Evolutionary conservation across 2,888 invertebrate species (phyloP).

Genomic region (Gymnosoma rotundatum): DNA sequence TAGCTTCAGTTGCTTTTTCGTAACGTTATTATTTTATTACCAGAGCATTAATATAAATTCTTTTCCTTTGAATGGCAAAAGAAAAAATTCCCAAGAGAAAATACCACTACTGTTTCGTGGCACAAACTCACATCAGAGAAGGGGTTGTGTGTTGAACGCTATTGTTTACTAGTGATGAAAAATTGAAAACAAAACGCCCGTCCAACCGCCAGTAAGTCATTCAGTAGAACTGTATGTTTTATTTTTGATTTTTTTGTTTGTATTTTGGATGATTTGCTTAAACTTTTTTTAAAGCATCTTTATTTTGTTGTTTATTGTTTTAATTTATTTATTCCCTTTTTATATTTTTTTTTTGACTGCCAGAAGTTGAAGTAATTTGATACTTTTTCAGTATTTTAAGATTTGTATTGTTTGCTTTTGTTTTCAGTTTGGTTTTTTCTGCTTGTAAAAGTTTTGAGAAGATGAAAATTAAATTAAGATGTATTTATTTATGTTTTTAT

Average conservation of each 20-base stretch:
- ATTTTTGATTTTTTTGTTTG: not conserved
- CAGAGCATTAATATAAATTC: conserved; percentile 33
- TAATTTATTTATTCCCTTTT: conserved; percentile 35
- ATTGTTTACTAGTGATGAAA: conserved; percentile 16
- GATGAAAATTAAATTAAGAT: conserved; percentile 49
- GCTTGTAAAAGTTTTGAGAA: conserved; percentile 9
- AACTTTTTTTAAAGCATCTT: conserved; percentile 54
- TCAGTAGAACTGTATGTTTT: conserved; percentile 24
- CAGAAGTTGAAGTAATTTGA: conserved; percentile 55
- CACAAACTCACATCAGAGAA: conserved; percentile 7
- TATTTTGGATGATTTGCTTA: conserved; percentile 43
- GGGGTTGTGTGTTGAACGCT: not conserved
- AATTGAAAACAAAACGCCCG: conserved; percentile 5
- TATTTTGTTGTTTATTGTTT: conserved; percentile 59
- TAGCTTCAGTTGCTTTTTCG: conserved; percentile 51
- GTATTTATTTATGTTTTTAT: conserved; percentile 30
- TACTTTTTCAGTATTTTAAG: conserved; percentile 43
- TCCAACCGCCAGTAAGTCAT: conserved; percentile 30
- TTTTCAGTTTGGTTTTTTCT: conserved; percentile 13
- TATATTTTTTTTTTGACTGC: not conserved
- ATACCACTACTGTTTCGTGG: not conserved
- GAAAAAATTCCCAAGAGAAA: not conserved
- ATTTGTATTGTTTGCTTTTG: conserved; percentile 42
- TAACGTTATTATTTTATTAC: conserved; percentile 63
- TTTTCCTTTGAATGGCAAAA: not conserved